Conservation (phyloP, 2,113 vertebrate genomes). For the Corythornis cristatus region DNA sequence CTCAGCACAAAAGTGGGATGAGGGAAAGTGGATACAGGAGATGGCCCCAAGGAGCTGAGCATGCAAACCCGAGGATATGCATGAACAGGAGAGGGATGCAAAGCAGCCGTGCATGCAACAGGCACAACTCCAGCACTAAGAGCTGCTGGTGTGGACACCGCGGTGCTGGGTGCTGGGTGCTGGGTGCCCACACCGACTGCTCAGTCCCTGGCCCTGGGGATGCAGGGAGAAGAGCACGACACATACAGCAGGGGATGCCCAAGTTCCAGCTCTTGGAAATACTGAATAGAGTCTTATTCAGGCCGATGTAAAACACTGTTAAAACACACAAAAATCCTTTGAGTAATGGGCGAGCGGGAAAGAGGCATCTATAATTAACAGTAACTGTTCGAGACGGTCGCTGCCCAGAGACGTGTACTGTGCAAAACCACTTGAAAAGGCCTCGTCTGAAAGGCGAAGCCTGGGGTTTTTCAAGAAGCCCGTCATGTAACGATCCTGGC, state of each 20-base stretch:
- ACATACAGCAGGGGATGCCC: constrained; percentile 69
- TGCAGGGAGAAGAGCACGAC: not conserved
- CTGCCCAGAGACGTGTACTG: constrained; percentile 81
- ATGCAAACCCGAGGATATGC: not conserved
- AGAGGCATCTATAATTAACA: constrained; percentile 88
- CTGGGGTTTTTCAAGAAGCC: constrained; percentile 77
- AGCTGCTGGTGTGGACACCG: not conserved
- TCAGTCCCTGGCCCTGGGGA: not conserved
- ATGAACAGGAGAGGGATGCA: not conserved
- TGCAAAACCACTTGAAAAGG: constrained; percentile 84
- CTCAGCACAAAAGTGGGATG: not conserved
- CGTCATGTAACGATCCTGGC: constrained; percentile 75
- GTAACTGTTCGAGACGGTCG: constrained; percentile 84
- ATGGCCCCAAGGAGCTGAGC: not conserved
- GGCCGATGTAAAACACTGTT: constrained; percentile 80
- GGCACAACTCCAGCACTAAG: not conserved
- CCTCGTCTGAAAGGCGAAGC: constrained; percentile 77
- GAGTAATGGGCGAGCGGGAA: constrained; percentile 83
- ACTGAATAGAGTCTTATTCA: constrained; percentile 85
- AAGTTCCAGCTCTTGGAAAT: constrained; percentile 73
- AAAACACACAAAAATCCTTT: constrained; percentile 87
- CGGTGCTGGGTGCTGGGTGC: not conserved
- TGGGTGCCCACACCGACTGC: not conserved
- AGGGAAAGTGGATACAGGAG: not conserved
- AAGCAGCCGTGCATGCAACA: not conserved